Base-by-base conservation (phyloP, 1,140 invertebrate species). In the Apis mellifera region DNA sequence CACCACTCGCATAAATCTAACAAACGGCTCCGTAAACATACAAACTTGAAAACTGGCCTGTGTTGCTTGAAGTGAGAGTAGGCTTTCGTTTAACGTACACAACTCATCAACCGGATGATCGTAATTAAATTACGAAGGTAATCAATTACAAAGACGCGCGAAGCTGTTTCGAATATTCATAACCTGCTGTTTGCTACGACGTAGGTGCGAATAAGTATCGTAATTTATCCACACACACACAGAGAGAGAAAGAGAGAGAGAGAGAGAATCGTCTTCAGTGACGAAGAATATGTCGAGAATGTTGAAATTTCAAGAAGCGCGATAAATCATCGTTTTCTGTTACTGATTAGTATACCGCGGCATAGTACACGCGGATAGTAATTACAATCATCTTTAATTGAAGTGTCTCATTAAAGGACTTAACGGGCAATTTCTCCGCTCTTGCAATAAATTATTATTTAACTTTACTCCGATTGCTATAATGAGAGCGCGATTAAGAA, bases 121-220 rank as follows among this genome's bases (percentile, higher is more conserved):
- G 64, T 62, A 80, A 76, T 87, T 85, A 78, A 74, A 83, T 75
- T 78, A 74, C 64, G 42, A 2, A 32, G 64, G 64, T 50, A 65
- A 86, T 86, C 84, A 82, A 78, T 85, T 86, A 76, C 60, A 60
- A 64, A 60, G 48, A 76, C 32, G 52, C 54, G 59, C n/a, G 57
- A 0, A 19, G 42, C 17, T 1, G 15, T n/a, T 55, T 32, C n/a
- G 60, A 72, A 52, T 26, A 57, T 64, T 79, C 71, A 19, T 26
- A 60, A 70, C 60, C 32, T 71, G 50, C 32, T 71, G 26, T 19
- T 73, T 55, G 52, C 60, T 32, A 21, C 11, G 59, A 73, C 32
- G 78, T 55, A 68, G 64, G 72, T 76, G 72, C n/a, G 59, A 76
- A 81, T 81, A 76, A 81, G 60, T 55, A 68, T 81, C 79, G 23